Evolutionary conservation across 1,140 invertebrate species (phyloP).

Genomic region (Macrocentrus cingulum): DNA sequence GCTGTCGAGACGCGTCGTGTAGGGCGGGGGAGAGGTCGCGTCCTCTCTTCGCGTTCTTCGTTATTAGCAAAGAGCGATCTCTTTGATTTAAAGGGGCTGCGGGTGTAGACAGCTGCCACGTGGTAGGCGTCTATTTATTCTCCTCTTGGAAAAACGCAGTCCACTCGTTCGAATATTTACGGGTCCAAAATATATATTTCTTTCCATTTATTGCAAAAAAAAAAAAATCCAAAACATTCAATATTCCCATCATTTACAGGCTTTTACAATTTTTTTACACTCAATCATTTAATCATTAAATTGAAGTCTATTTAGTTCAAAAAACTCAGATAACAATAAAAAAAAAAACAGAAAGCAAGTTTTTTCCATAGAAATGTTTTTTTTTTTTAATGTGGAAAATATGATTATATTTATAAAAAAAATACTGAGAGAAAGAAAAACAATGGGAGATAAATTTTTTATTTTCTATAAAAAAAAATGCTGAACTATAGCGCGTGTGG

Average conservation of each 20-base stretch:
- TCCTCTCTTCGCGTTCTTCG: neutral
- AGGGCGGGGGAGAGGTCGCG: too few relatives aligned
- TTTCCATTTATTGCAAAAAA: too few relatives aligned
- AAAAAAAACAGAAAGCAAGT: too few relatives aligned
- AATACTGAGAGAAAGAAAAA: neutral
- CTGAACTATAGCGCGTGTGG: neutral
- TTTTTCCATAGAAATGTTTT: too few relatives aligned
- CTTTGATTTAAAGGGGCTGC: conserved; percentile 35
- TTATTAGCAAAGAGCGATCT: conserved; percentile 31
- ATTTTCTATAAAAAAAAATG: neutral
- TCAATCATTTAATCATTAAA: too few relatives aligned
- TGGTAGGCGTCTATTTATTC: conserved; percentile 36
- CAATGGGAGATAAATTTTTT: conserved; percentile 4
- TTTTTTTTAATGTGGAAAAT: too few relatives aligned
- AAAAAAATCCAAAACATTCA: too few relatives aligned
- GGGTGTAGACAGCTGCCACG: conserved; percentile 36
- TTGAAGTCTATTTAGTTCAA: too few relatives aligned
- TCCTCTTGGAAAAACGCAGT: conserved; percentile 32
- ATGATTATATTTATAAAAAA: too few relatives aligned
- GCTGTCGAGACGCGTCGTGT: neutral
- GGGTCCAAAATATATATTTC: conserved; percentile 15
- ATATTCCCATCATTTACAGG: too few relatives aligned
- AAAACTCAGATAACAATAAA: too few relatives aligned
- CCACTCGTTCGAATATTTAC: conserved; percentile 31
- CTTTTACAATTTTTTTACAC: too few relatives aligned